Evolutionary conservation across 2,113 vertebrate species (phyloP).

Genomic region (Hystrix brachyura): DNA sequence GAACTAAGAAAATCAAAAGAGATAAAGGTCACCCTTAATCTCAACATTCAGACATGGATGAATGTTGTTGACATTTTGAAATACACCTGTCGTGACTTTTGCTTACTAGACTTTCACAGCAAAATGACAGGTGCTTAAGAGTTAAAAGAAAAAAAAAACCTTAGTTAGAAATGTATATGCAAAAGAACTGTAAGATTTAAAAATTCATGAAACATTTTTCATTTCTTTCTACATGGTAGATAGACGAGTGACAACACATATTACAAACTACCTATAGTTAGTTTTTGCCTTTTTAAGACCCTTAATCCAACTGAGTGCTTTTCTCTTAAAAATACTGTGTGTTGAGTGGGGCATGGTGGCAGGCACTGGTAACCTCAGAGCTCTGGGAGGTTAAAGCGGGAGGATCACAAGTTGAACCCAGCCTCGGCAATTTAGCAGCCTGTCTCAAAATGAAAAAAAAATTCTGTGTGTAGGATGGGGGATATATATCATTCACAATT

Average conservation of each 20-base stretch:
- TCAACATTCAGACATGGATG: neutral
- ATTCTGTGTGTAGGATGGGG: neutral
- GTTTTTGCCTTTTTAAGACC: neutral
- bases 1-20: neutral
- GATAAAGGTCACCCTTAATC: neutral
- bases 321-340: neutral
- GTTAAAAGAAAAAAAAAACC: neutral
- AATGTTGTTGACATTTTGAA: neutral
- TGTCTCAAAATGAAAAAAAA: neutral
- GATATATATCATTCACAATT: constrained; percentile 4
- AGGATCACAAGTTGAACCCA: neutral
- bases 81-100: neutral
- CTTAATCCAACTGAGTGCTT: neutral
- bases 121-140: neutral
- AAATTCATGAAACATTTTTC: neutral
- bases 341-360: neutral
- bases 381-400: neutral
- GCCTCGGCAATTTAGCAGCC: neutral
- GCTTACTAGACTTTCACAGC: neutral
- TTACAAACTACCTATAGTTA: neutral
- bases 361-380: neutral
- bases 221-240: neutral
- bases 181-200: neutral
- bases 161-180: neutral
- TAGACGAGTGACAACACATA: neutral